Evolutionary conservation across 2,797 vertebrate genomes (phyloP).

Genomic region (Mycteria americana): DNA sequence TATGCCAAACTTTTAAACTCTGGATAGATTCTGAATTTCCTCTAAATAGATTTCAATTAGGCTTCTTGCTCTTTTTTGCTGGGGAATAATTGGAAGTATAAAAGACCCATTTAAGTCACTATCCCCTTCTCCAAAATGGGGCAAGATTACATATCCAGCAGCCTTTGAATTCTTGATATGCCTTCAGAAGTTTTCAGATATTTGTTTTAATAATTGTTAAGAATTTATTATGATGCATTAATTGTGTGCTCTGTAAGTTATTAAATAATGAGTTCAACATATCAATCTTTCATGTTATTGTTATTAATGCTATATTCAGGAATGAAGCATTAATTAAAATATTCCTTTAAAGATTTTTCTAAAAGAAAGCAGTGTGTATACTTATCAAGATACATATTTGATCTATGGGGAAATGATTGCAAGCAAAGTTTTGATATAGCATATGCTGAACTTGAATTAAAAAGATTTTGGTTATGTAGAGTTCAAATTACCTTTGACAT

Average conservation of each 20-base stretch:
- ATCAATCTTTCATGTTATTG: constrained; percentile 69
- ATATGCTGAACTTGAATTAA: constrained; percentile 72
- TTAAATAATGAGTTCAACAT: constrained; percentile 53
- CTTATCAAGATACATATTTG: constrained; percentile 18
- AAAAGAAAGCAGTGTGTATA: not conserved
- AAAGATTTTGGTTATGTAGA: constrained; percentile 69
- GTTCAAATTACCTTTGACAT: constrained; percentile 74
- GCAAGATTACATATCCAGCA: constrained; percentile 11
- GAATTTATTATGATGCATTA: constrained; percentile 67
- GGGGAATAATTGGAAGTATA: constrained; percentile 48
- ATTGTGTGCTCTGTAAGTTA: constrained; percentile 40
- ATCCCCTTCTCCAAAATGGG: constrained; percentile 14
- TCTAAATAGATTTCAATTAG: constrained; percentile 72
- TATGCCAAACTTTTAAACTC: constrained; percentile 72
- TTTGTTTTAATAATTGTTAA: constrained; percentile 60
- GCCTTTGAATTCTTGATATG: constrained; percentile 48
- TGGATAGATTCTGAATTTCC: constrained; percentile 62
- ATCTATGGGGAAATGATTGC: constrained; percentile 53
- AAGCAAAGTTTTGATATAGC: constrained; percentile 60
- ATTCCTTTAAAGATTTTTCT: constrained; percentile 23
- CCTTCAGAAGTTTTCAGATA: constrained; percentile 49
- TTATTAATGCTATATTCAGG: constrained; percentile 55
- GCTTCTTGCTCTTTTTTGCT: constrained; percentile 21
- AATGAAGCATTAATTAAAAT: constrained; percentile 54
- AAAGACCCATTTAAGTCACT: constrained; percentile 23